Base-by-base conservation (phyloP, 2,888 invertebrate genomes). In the Tanypteryx hageni region DNA sequence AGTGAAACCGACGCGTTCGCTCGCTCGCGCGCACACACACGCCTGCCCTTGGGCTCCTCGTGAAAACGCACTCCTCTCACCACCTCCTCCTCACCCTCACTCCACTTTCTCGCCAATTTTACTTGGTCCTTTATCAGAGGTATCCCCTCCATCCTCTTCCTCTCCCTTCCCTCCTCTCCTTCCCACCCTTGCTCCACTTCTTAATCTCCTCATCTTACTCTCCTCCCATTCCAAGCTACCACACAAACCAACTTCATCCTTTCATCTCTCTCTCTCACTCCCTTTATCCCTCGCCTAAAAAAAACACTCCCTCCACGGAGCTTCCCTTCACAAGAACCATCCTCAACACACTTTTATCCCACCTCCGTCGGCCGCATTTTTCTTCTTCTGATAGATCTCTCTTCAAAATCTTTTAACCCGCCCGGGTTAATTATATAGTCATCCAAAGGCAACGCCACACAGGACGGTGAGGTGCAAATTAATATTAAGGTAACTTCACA, bases 371-470 rank as follows among this genome's bases (percentile, higher is more conserved):
- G 44, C 44, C 44, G 44, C 44, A 44, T 44, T 44, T 44, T 44
- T 44, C 44, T 44, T 44, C 44, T 14, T 68, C 68, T 22, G 68
- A 68, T 68, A 68, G n/a, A 68, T 68, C 68, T 68, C 11, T 18
- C 64, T 5, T 44, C 44, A 44, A 44, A 44, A 44, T 64, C n/a
- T 64, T 64, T n/a, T 14, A 64, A 64, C 64, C 18, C 68, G 68
- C 68, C 68, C n/a, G n/a, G 22, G n/a, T 18, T 68, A 68, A 68
- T 68, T 68, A 68, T 68, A 68, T 18, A 68, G 68, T 68, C 68
- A 68, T 68, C 22, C 68, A 68, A 68, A 68, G 68, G 68, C 18
- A 18, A 5, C 1, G 44, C 5, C 44, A 5, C 44, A 44, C 68
- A 44, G 44, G 44, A 44, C 44, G 68, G 18, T 18, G n/a, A 68